Base-by-base conservation (phyloP, 2,888 invertebrate genomes). In the Fragum fragum region DNA sequence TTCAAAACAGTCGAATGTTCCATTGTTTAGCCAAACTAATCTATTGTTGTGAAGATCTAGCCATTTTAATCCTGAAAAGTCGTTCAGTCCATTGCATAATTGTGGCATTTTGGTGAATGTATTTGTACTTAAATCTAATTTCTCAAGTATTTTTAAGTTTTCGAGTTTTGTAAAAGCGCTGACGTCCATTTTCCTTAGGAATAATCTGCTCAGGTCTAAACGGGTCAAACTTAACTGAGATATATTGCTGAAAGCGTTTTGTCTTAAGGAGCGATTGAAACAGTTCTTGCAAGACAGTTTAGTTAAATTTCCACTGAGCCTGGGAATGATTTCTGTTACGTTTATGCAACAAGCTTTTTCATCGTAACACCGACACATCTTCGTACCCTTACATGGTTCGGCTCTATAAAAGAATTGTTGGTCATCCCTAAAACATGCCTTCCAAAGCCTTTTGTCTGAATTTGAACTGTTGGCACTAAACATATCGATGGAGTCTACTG, bases 41-140 rank as follows among this genome's bases (percentile, higher is more conserved):
- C 9, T 21, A 21, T 66, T 66, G n/a, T 66, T 66, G 42, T 66
- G 66, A 21, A 66, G 42, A 26, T 23, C n/a, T 14, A 66, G 32
- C 28, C 11, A 11, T 9, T 21, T 42, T 9, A 66, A 18, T 21
- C 42, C 23, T 42, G 42, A 36, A 32, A 66, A 66, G 2, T 21
- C 11, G 11, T 42, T 39, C 0, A 1, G 6, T 1, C 36, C 42
- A 3, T n/a, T 16, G n/a, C 66, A 66, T 18, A 66, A 32, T 18
- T 42, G 14, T 2, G 66, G 66, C 7, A 66, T 39, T 9, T n/a
- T 42, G 11, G 5, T 14, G 14, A 66, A 7, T 26, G 6, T 21
- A 26, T 66, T 66, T 21, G 9, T 23, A 26, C 42, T 66, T 1
- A 66, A 42, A 66, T 66, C 66, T 0, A 66, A 21, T 9, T 39